Percentiles rank a stretch among this genome's conserved stretches.
Conservation (phyloP, 2,797 vertebrate species). For the Sus cebifrons region DNA sequence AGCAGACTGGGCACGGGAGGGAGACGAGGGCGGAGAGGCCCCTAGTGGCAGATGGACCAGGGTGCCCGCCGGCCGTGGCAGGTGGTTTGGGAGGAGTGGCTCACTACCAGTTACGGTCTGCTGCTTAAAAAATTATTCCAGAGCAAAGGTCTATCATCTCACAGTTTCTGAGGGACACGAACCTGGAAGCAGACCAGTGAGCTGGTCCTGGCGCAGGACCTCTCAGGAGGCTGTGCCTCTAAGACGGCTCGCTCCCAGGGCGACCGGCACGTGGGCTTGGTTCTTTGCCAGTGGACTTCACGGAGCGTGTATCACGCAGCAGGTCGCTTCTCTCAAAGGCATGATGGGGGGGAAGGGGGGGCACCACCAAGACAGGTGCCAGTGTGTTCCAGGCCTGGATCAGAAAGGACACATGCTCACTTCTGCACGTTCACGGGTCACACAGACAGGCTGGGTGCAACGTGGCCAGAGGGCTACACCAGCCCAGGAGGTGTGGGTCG, state of each 20-base stretch:
- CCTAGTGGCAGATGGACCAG: accelerated
- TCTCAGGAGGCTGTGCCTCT: not conserved
- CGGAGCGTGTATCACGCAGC: not conserved
- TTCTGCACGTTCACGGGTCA: not conserved
- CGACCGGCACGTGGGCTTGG: not conserved
- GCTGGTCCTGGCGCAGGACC: not conserved
- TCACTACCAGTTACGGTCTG: accelerated
- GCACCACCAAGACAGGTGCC: not conserved
- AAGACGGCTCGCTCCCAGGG: not conserved
- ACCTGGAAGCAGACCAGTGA: not conserved
- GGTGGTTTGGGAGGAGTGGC: accelerated
- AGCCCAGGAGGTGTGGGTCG: accelerated
- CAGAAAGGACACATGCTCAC: not conserved
- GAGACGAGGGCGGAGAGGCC: accelerated
- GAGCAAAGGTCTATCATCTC: not conserved
- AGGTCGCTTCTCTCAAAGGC: not conserved
- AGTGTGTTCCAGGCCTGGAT: too few relatives aligned
- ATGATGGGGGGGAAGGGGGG: not conserved
- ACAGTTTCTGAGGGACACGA: not conserved
- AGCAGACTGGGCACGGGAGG: accelerated
- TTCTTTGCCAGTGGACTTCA: not conserved
- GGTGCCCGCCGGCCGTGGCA: accelerated
- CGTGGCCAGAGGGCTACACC: not conserved
- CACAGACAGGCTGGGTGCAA: too few relatives aligned
- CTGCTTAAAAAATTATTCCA: not conserved